Base-by-base conservation (phyloP, 2,888 invertebrate species). In the Antitype chi region DNA sequence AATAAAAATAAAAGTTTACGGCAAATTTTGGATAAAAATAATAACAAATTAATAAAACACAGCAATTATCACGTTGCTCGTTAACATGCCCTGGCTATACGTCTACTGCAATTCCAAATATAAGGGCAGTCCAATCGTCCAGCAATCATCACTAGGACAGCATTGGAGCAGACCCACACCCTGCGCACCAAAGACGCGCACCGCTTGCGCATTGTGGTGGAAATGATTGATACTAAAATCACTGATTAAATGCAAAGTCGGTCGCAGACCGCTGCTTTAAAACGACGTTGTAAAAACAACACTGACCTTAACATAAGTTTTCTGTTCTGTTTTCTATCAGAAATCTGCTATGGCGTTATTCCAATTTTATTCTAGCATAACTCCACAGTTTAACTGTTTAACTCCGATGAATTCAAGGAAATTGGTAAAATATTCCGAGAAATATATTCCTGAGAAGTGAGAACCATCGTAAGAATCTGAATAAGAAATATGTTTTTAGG, bases 401-500 rank as follows among this genome's bases (percentile, higher is more conserved):
- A 23, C 43, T 25, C 13, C 15, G 23, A 28, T 28, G 32, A 23
- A 57, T 59, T 62, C 53, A 49, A 47, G 4, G 17, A 62, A 71
- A 74, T 67, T 47, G n/a, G 15, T 47, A 72, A 80, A 66, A 80
- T 73, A 70, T 70, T 74, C 67, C 23, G 20, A 43, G 9, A 23
- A 6, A 74, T 38, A 59, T 70, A 62, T 68, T 28, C 72, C n/a
- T n/a, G n/a, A n/a, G n/a, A n/a, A n/a, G n/a, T 60, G 43, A 60
- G 43, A 76, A 69, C n/a, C 47, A 49, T 72, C 69, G 53, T 59
- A 64, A 66, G 52, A 69, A 74, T 73, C n/a, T 75, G 69, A 87
- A 85, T 81, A 60, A 70, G 32, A 76, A 76, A 87, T 59, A 57
- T 49, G 62, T 74, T 78, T 78, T 76, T 81, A 70, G 69, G 55